A percentile compares a stretch with the other conserved stretches of the same genome.
Evolutionary conservation across 1,140 invertebrate genomes (phyloP).

Genomic region (Acromyrmex echinatior): DNA sequence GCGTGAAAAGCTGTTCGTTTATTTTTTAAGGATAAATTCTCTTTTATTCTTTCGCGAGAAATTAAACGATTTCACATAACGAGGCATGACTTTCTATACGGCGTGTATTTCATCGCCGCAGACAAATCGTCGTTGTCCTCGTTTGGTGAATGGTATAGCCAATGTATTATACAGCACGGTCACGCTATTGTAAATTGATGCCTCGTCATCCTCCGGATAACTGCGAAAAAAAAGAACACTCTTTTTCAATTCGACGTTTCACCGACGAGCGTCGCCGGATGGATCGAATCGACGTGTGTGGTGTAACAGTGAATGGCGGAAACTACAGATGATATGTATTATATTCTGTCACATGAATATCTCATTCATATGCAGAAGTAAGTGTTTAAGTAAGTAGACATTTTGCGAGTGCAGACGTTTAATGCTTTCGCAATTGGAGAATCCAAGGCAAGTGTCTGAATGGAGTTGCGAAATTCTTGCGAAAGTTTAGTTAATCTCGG

Average conservation of each 20-base stretch:
- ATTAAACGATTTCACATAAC: conserved; percentile 8
- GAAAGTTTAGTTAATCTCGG: background rate
- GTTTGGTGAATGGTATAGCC: conserved; percentile 46
- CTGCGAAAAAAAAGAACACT: conserved; percentile 63
- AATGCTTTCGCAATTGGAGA: conserved; percentile 36
- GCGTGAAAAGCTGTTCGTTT: too few relatives aligned
- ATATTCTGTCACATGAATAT: conserved; percentile 23
- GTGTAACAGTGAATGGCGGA: conserved; percentile 17
- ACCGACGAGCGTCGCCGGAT: conserved; percentile 19
- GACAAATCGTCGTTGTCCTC: conserved; percentile 41
- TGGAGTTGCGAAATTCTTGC: conserved; percentile 18
- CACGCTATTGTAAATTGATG: conserved; percentile 76
- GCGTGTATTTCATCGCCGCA: conserved; percentile 35
- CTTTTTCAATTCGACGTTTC: conserved; percentile 70
- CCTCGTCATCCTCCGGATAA: conserved; percentile 73
- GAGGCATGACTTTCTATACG: conserved; percentile 12
- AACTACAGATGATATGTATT: conserved; percentile 44
- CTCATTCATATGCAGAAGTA: conserved; percentile 14
- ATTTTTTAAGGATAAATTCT: background rate
- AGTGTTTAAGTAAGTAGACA: conserved; percentile 43
- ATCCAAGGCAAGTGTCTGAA: background rate
- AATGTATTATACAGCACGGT: conserved; percentile 59
- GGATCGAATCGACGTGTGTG: conserved; percentile 34
- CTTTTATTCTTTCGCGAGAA: conserved; percentile 7
- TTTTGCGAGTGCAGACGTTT: conserved; percentile 14